These are phyloP conservation scores for Dinocampus coccinellae DNA, from an alignment of 2,888 invertebrate species.

Conservation along the genomic window DNA sequence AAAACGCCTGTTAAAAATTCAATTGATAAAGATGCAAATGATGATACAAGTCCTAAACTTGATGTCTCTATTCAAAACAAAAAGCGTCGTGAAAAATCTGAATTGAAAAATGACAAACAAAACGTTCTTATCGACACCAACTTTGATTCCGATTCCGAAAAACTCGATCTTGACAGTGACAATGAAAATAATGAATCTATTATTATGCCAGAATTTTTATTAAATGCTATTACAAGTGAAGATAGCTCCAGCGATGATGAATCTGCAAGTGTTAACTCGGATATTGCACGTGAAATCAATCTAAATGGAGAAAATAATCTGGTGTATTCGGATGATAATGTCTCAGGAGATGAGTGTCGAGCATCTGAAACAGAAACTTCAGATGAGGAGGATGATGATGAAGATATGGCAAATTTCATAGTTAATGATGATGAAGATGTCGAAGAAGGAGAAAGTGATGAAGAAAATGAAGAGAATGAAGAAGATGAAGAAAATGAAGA, in stretches of 20 bases:
- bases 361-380: conserved; percentile 59
- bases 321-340: conserved; percentile 57
- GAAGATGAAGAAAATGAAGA: too few species aligned
- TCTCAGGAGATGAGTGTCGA: conserved; percentile 58
- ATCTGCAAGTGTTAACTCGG: conserved; percentile 46
- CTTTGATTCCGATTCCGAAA: too few species aligned
- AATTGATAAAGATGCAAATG: neutral
- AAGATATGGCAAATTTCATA: conserved; percentile 49
- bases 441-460: conserved; percentile 34
- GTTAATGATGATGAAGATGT: conserved; percentile 58
- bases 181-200: conserved; percentile 12
- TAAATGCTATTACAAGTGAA: conserved; percentile 14
- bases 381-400: conserved; percentile 56
- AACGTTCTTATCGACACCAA: too few species aligned
- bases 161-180: conserved; percentile 25
- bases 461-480: conserved; percentile 27
- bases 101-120: neutral
- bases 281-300: conserved; percentile 58
- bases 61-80: neutral
- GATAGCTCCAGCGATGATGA: conserved; percentile 22
- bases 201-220: conserved; percentile 41
- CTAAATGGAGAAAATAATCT: conserved; percentile 48
- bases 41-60: neutral
- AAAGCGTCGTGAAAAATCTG: neutral
- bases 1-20: neutral